These are phyloP conservation scores for Eurypyga helias DNA, from an alignment of 2,113 vertebrate species.

Conservation along the genomic window DNA sequence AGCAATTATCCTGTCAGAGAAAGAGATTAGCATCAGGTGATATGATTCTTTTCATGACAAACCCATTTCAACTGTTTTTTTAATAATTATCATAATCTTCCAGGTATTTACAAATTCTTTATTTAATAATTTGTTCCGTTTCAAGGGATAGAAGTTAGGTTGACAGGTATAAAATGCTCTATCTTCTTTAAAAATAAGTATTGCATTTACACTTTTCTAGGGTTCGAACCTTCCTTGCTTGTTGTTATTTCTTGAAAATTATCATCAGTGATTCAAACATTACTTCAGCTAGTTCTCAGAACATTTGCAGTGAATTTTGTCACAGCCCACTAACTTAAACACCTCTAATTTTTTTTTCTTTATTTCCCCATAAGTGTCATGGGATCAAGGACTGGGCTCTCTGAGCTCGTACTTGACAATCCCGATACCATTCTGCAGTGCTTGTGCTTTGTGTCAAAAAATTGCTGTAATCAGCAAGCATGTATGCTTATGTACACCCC, in stretches of 20 bases:
- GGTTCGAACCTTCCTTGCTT: background rate
- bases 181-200: background rate
- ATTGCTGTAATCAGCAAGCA: background rate
- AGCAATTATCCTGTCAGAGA: conserved; percentile 34
- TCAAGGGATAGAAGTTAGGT: background rate
- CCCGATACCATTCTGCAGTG: background rate
- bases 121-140: background rate
- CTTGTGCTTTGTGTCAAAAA: conserved; percentile 1
- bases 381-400: background rate
- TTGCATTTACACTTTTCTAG: background rate
- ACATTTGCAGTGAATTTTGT: background rate
- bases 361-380: background rate
- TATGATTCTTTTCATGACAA: conserved; percentile 2
- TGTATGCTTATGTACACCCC: background rate
- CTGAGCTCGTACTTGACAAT: background rate
- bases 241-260: background rate
- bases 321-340: background rate
- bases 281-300: background rate
- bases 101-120: background rate
- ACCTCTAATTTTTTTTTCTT: background rate
- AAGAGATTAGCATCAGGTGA: background rate
- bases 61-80: background rate
- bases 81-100: background rate
- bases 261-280: background rate
- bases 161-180: background rate